These are phyloP conservation scores for Stichopus horrens DNA, from an alignment of 53 echinoderm and acorn worm genomes.

Conservation along the genomic window DNA sequence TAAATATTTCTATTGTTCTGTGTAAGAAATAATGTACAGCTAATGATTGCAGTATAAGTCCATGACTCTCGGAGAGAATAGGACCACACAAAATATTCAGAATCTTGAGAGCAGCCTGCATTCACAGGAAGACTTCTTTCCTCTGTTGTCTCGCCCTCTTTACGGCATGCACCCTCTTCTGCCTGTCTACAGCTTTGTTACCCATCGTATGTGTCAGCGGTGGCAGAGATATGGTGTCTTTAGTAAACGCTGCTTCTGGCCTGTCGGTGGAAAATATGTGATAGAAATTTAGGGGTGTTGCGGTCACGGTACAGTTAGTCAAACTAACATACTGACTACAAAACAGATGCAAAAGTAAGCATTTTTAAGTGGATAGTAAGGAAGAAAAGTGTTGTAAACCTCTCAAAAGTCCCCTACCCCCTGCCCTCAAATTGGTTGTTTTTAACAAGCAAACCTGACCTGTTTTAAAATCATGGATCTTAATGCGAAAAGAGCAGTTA, in stretches of 20 bases:
- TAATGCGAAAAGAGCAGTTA: too few relatives aligned
- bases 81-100: background rate
- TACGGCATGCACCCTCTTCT: conserved; percentile 92
- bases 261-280: conserved; percentile 43
- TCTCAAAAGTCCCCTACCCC: too few relatives aligned
- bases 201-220: conserved; percentile 95
- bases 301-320: background rate
- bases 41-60: background rate
- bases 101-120: too few relatives aligned
- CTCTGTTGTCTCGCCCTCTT: conserved; percentile 77
- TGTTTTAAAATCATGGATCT: too few relatives aligned
- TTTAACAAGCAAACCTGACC: too few relatives aligned
- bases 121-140: conserved; percentile 82
- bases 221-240: conserved; percentile 84
- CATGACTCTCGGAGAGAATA: background rate
- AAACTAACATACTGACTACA: too few relatives aligned
- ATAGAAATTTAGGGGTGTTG: background rate
- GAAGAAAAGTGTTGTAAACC: too few relatives aligned
- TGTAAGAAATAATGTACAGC: background rate
- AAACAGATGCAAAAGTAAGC: too few relatives aligned
- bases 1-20: too few relatives aligned
- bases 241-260: conserved; percentile 84
- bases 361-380: too few relatives aligned
- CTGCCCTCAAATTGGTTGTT: too few relatives aligned
- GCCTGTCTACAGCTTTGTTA: conserved; percentile 87